Evolutionary conservation across 2,797 vertebrate species (phyloP), one percentile per base, ranked within the genome.

Genomic region (Peromyscus nudipes): DNA sequence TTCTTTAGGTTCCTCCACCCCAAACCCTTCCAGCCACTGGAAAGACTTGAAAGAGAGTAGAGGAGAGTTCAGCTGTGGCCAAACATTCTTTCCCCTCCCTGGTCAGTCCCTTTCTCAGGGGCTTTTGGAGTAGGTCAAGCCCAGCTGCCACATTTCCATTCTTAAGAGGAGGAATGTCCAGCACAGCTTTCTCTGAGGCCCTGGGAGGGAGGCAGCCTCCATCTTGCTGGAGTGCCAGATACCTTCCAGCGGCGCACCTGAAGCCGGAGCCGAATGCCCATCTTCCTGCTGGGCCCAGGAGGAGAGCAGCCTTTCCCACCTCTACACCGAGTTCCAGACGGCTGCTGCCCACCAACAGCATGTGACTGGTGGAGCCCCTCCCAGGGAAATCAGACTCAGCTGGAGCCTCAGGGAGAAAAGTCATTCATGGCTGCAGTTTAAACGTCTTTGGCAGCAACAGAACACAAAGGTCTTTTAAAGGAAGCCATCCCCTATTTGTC

Each of bases 401-500:
- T 46, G 6, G 1, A 0, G 73, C 76, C 95, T 55, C 14, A 65
- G 93, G 89, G 52, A 97, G 96, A 98, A 75, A 97, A 97, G 94
- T 82, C 89, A 0, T 94, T 91, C 55, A 96, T 16, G 81, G 93
- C 76, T 0, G 0, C 65, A 49, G 37, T 14, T 96, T 75, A 37
- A 95, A 92, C 52, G 73, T 16, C 83, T 76, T 97, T 95, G 98
- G 98, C 98, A 98, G 96, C 95, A 75, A 79, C 79, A 64, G 60
- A 95, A 19, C 60, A 37, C 79, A 90, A 57, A 93, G 10, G 91
- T 96, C 92, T 95, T 97, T 97, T 96, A 94, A 17, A 95, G 95
- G 97, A 98, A 96, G 95, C 0, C 93, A 71, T 55, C 95, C 93
- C n/a, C 79, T 92, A 43, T 97, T 95, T 92, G 88, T 97, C 96